Evolutionary conservation across 2,888 invertebrate genomes (phyloP), one percentile per base, ranked within the genome.

Genomic region (Lysandra bellargus): DNA sequence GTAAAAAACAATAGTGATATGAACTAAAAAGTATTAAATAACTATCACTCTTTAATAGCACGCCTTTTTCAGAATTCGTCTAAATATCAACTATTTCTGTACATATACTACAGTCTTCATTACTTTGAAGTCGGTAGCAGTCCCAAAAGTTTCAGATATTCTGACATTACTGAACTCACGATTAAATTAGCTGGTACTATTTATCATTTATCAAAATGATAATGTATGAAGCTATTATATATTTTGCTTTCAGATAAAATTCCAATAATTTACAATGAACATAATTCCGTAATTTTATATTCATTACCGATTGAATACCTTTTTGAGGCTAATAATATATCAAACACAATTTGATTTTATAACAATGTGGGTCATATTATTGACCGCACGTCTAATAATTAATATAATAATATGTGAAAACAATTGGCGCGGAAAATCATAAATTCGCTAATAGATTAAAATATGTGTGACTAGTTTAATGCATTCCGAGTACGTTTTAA

Each of bases 401-500:
- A 77, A 80, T 78, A 81, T 79, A 64, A 69, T 33, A 64, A 80
- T 79, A 37, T 79, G 60, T 74, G 72, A 33, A 78, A 78, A 76
- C 78, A 80, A 80, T 78, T 80, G 80, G 82, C 78, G 73, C 79
- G 79, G 78, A 79, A 79, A 80, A 79, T 81, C 81, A 79, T 79
- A 80, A 80, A 79, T 79, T 79, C 74, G 74, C 60, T 30, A 61
- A 79, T 79, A 61, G 74, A 75, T 80, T 69, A 64, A 80, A 80
- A 23, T 23, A 23, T 69, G 40, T 79, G 78, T 73, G 79, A 76
- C 60, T 79, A 49, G 79, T 79, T 80, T 78, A 49, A 72, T 81
- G 53, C n/a, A 78, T 23, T 23, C 7, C 64, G 64, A 4, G 30
- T 78, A 49, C 73, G 79, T 69, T 80, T 78, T 53, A 57, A 79